Evolutionary conservation across 1,140 invertebrate species (phyloP), one percentile per base, ranked within the genome.

Genomic region (Marisa cornuarietis): DNA sequence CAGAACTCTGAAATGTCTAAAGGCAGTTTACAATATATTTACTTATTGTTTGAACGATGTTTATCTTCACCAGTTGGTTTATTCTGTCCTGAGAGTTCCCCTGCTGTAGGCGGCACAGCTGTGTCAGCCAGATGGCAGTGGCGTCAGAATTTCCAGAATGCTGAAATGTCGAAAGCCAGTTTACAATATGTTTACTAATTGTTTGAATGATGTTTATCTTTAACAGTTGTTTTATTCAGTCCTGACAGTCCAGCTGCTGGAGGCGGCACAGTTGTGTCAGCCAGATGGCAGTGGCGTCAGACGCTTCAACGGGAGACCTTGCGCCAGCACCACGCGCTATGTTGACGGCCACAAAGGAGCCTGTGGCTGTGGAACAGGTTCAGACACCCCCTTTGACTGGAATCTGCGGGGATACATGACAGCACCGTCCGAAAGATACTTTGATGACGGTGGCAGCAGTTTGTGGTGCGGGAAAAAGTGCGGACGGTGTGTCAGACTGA

Each of bases 321-420:
- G 85, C 75, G 86, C 85, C 8, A 83, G 84, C n/a, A 87, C 86
- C 0, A 87, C 85, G 1, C 76, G 80, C 22, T 87, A 86, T 71
- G 52, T 63, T 22, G 86, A 87, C 78, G 73, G 74, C 20, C 84
- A 85, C 65, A 85, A 83, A 51, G 85, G 85, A 8, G 83, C 86
- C 22, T 86, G 86, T 77, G 86, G 85, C 9, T 87, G 86, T 78
- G 86, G 86, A 26, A 73, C 66, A 1, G 76, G 73, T 5, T 18
- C 54, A 68, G 69, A 71, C 20, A 31, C 49, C 0, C 69, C 69
- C 10, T 71, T 71, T 42, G 22, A 42, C 69, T 71, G 69, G 76
- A 71, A 54, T 16, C n/a, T 71, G 1, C n/a, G 52, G 8, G 31
- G 77, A 5, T 77, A 76, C 52, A 73, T 80, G 5, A 71, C 71